Evolutionary conservation across 2,113 vertebrate species (phyloP).

Genomic region (Aspiorhynchus laticeps): DNA sequence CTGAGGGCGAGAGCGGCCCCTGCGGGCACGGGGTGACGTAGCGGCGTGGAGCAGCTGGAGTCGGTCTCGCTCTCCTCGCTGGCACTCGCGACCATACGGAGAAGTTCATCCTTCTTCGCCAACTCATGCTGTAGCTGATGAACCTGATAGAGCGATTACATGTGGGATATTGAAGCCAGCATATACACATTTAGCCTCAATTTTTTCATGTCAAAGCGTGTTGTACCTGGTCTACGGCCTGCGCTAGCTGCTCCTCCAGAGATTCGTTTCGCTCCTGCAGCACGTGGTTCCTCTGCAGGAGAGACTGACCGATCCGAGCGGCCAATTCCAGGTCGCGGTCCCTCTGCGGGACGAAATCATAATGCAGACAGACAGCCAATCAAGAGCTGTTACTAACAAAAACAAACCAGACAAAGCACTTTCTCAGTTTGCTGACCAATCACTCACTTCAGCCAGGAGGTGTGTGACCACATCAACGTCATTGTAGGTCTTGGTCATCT

Average conservation of each 20-base stretch:
- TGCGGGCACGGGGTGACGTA: conserved; percentile 76
- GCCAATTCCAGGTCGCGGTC: conserved; percentile 95
- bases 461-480: conserved; percentile 92
- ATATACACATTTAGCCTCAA: neutral
- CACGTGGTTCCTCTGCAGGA: conserved; percentile 91
- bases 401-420: neutral
- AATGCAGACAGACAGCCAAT: conserved; percentile 31
- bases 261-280: conserved; percentile 91
- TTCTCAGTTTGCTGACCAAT: neutral
- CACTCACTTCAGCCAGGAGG: conserved; percentile 88
- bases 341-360: conserved; percentile 74
- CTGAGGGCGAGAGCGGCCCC: conserved; percentile 74
- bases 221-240: conserved; percentile 88
- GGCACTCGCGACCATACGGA: conserved; percentile 89
- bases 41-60: conserved; percentile 88
- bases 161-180: neutral
- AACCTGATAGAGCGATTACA: conserved; percentile 73
- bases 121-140: conserved; percentile 96
- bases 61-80: conserved; percentile 95
- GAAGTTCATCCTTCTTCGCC: conserved; percentile 91
- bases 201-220: neutral
- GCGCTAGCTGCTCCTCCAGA: conserved; percentile 90
- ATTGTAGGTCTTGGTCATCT: conserved; percentile 88
- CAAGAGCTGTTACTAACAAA: neutral
- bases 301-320: conserved; percentile 95